Evolutionary conservation across 2,888 invertebrate species (phyloP), one percentile per base, ranked within the genome.

Genomic region (Sinodicranocentrus sp.): DNA sequence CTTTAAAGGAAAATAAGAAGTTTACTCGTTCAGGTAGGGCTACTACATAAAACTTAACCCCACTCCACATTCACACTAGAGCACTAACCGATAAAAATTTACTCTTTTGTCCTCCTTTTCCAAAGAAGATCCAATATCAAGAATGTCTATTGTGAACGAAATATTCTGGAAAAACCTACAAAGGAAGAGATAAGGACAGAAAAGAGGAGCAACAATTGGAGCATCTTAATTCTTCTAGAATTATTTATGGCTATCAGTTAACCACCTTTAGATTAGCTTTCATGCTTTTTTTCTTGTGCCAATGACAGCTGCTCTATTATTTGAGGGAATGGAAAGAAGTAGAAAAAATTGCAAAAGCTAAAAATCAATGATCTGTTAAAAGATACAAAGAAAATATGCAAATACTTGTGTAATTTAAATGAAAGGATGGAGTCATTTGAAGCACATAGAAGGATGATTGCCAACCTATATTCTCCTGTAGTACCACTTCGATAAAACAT

Each of bases 191-290:
- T n/a, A n/a, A n/a, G n/a, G n/a, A n/a, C n/a, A 48, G 17, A 48
- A 10, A 15, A 57, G 57, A 71, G 8, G 68, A 71, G 72, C 61
- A 43, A 23, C 6, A 76, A 76, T 54, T 67, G 67, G 76, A 67
- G 76, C 76, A 76, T 76, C 76, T 76, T 67, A 65, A 76, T 76
- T 54, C 76, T 33, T 23, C 17, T n/a, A 59, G 70, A 59, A 70
- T 68, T 57, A 77, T 77, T 68, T 77, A 67, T 77, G 33, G 67
- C 57, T 68, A 25, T 77, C 67, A 67, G 57, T 77, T 77, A 77
- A 77, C 77, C 39, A 65, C 28, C 39, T 39, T 39, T 6, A 39
- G 39, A 39, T 6, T 8, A 39, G 39, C 39, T 6, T 13, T 39
- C 13, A 39, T 13, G 39, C 39, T 8, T 39, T 39, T 39, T 39